Evolutionary conservation across 37 sponge, comb jelly and placozoan species (phyloP).

Genomic region (Petrosia ficiformis): DNA sequence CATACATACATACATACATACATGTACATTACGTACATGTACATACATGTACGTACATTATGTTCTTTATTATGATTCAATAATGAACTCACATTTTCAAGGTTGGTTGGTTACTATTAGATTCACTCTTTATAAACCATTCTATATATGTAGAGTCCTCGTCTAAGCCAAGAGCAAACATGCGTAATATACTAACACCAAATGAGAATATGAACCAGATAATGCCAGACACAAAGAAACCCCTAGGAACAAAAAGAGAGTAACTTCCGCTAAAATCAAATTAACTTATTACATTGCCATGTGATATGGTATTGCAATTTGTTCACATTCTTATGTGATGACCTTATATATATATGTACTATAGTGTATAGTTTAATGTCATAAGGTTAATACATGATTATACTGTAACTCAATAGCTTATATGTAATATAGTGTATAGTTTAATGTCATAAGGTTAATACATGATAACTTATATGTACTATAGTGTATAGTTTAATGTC

Average conservation of each 20-base stretch:
- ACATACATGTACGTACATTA: too few species aligned
- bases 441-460: neutral
- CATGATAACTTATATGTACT: too few species aligned
- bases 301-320: neutral
- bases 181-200: conserved; percentile 23
- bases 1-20: neutral
- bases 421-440: too few species aligned
- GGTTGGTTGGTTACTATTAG: neutral
- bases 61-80: neutral
- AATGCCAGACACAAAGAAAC: conserved; percentile 25
- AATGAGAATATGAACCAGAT: conserved; percentile 58
- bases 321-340: neutral
- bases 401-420: too few species aligned
- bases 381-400: too few species aligned
- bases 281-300: neutral
- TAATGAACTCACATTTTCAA: neutral
- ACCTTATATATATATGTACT: too few species aligned
- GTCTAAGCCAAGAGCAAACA: conserved; percentile 45
- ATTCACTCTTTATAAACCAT: conserved; percentile 9
- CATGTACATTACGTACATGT: too few species aligned
- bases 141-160: neutral
- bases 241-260: conserved; percentile 20
- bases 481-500: too few species aligned
- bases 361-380: too few species aligned
- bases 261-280: too few species aligned